Evolutionary conservation across 2,888 invertebrate species (phyloP).

Genomic region (Caenorhabditis doughertyi): DNA sequence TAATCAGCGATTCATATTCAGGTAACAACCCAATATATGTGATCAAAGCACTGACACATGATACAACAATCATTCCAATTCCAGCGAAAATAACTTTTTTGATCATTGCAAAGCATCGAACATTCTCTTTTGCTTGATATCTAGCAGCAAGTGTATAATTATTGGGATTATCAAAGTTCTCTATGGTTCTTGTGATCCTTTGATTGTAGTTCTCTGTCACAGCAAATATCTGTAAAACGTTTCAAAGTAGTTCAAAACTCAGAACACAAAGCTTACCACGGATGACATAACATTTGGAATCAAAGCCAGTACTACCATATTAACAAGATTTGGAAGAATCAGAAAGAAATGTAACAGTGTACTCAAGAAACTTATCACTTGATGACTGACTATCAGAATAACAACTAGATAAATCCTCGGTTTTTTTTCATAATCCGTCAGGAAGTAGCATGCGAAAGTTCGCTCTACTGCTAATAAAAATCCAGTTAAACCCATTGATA

Average conservation of each 20-base stretch:
- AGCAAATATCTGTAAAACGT: conserved; percentile 19
- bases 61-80: conserved; percentile 33
- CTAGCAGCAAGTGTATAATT: conserved; percentile 27
- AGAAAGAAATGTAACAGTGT: conserved; percentile 26
- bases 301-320: conserved; percentile 16
- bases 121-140: conserved; percentile 43
- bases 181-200: conserved; percentile 19
- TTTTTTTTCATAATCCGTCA: conserved; percentile 30
- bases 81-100: conserved; percentile 32
- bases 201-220: conserved; percentile 20
- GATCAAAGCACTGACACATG: conserved; percentile 15
- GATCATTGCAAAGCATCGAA: conserved; percentile 24
- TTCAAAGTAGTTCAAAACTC: neutral
- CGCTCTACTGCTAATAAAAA: conserved; percentile 29
- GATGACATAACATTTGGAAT: conserved; percentile 17
- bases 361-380: conserved; percentile 9
- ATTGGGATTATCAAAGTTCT: conserved; percentile 10
- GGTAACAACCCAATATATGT: conserved; percentile 18
- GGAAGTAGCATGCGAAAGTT: conserved; percentile 37
- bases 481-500: conserved; percentile 39
- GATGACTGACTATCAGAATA: conserved; percentile 4
- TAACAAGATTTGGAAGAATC: conserved; percentile 20
- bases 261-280: conserved; percentile 5
- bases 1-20: neutral
- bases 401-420: conserved; percentile 21